phyloP scores from a whole-genome alignment of 2,113 vertebrate genomes.

The Limanda limanda region DNA sequence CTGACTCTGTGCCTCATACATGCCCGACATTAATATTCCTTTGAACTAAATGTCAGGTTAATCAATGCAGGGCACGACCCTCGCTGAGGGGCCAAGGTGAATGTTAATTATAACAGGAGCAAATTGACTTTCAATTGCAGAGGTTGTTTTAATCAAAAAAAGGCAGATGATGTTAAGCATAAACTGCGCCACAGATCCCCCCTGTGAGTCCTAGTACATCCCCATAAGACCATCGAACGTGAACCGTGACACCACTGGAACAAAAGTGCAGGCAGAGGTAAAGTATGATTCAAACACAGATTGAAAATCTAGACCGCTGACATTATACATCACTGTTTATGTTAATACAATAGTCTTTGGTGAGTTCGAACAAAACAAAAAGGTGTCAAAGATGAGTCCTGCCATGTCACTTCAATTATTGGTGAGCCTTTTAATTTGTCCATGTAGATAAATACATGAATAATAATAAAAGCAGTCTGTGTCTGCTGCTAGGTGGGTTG shows the following conservation, averaged over 20 bases:
- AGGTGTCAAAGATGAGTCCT: neutral
- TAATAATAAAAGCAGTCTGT: too few relatives aligned
- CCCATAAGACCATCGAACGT: neutral
- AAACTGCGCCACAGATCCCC: constrained; percentile 5
- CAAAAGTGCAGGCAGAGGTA: neutral
- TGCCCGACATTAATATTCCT: constrained; percentile 60
- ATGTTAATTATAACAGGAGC: constrained; percentile 65
- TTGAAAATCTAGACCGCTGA: neutral
- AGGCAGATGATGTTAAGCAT: constrained; percentile 24
- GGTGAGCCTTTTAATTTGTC: too few relatives aligned
- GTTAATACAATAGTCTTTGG: neutral
- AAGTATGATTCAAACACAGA: neutral
- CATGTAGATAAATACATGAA: too few relatives aligned
- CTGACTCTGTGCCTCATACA: constrained; percentile 49
- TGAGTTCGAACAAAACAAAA: neutral
- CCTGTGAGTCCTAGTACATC: neutral
- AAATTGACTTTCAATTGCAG: constrained; percentile 64
- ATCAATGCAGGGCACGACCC: constrained; percentile 20
- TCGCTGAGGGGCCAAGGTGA: constrained; percentile 58
- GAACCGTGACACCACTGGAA: neutral
- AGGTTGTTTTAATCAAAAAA: constrained; percentile 64
- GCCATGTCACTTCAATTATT: too few relatives aligned
- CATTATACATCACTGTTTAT: neutral
- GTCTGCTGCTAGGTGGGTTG: too few relatives aligned
- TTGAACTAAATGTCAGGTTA: constrained; percentile 72